A percentile compares a stretch with the other conserved stretches of the same genome.
These are phyloP conservation scores for Prenolepis imparis DNA, from an alignment of 2,888 invertebrate species.

Conservation along the genomic window DNA sequence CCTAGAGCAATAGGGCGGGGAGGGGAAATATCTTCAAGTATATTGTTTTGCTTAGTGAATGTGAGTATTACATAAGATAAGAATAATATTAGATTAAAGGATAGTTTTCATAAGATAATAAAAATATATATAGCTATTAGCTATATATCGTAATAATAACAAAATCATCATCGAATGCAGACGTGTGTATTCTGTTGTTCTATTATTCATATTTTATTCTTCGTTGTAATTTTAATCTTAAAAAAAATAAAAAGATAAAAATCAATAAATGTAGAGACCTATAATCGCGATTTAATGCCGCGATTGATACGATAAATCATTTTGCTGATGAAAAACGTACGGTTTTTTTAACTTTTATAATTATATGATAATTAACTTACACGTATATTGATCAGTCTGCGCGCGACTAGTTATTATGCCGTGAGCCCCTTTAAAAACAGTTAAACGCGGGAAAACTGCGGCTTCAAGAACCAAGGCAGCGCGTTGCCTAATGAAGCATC, in stretches of 20 bases:
- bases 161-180: background rate
- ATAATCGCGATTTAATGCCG: background rate
- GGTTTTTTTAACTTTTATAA: slow-evolving; percentile 2
- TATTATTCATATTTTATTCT: background rate
- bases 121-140: background rate
- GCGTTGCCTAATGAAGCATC: slow-evolving; percentile 83
- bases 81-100: background rate
- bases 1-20: background rate
- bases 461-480: slow-evolving; percentile 68
- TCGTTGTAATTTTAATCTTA: background rate
- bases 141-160: background rate
- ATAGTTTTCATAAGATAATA: background rate
- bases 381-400: background rate
- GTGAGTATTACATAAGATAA: background rate
- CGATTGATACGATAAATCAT: background rate
- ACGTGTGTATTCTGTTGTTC: no score
- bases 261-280: slow-evolving; percentile 10
- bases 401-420: slow-evolving; percentile 27
- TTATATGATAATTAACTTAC: slow-evolving; percentile 11
- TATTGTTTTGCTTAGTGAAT: background rate
- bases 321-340: background rate
- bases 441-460: slow-evolving; percentile 30
- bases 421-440: slow-evolving; percentile 49
- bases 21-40: background rate
- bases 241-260: background rate